Evolutionary conservation across 1,140 invertebrate genomes (phyloP).

Genomic region (Tetranychus urticae): DNA sequence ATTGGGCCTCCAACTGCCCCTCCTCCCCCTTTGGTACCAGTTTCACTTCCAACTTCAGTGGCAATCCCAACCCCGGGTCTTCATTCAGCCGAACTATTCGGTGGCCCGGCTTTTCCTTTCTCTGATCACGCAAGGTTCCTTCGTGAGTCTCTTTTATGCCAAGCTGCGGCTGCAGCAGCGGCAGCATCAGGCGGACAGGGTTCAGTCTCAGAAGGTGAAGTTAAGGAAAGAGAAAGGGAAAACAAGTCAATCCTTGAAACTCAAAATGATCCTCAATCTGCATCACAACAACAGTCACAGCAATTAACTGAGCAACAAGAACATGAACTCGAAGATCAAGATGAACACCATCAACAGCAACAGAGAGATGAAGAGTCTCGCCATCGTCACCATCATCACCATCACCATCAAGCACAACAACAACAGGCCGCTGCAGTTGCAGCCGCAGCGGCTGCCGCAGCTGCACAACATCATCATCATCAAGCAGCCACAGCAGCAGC

Average conservation of each 20-base stretch:
- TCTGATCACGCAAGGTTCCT: slow-evolving; percentile 12
- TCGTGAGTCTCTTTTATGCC: slow-evolving; percentile 1
- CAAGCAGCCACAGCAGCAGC: slow-evolving; percentile 1
- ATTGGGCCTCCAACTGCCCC: slow-evolving; percentile 1
- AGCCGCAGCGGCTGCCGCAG: slow-evolving; percentile 11
- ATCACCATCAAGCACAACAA: slow-evolving; percentile 19
- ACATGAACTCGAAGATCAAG: neutral
- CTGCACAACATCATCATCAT: slow-evolving; percentile 18
- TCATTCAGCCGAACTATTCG: slow-evolving; percentile 77
- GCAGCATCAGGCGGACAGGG: neutral
- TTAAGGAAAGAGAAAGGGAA: too few species aligned
- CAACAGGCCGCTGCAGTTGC: neutral
- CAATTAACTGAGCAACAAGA: neutral
- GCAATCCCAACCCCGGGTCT: slow-evolving; percentile 85
- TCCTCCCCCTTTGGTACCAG: slow-evolving; percentile 53
- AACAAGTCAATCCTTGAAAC: neutral
- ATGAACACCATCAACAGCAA: neutral
- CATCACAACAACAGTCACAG: neutral
- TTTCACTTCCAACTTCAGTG: slow-evolving; percentile 69
- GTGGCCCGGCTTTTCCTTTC: slow-evolving; percentile 28
- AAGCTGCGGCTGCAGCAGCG: slow-evolving; percentile 12
- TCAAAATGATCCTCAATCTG: too few species aligned
- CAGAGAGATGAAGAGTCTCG: neutral
- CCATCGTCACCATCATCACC: slow-evolving; percentile 16
- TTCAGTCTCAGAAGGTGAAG: neutral